Evolutionary conservation across 2,888 invertebrate species (phyloP).

Genomic region (Endotricha flammealis): DNA sequence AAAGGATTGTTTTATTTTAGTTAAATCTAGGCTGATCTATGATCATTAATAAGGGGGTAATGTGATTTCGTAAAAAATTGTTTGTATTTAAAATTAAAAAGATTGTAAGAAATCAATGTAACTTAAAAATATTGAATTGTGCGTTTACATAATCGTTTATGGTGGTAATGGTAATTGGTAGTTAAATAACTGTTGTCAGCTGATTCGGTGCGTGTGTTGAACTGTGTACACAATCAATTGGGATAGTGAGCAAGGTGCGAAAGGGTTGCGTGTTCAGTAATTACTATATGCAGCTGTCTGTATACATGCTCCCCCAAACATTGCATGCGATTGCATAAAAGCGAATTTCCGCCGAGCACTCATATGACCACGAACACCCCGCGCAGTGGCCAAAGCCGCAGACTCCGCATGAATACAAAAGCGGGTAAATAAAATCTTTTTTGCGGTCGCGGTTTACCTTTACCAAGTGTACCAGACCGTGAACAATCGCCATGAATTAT

Average conservation of each 20-base stretch:
- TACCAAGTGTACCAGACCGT: constrained; percentile 69
- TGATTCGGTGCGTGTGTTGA: constrained; percentile 30
- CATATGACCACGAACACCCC: constrained; percentile 50
- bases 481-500: constrained; percentile 72
- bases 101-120: too few species aligned
- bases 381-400: constrained; percentile 55
- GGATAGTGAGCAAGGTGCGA: constrained; percentile 66
- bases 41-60: too few species aligned
- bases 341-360: constrained; percentile 47
- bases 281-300: constrained; percentile 69
- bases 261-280: constrained; percentile 68
- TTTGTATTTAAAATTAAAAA: too few species aligned
- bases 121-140: too few species aligned
- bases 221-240: constrained; percentile 19
- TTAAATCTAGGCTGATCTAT: too few species aligned
- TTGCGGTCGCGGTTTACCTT: constrained; percentile 72
- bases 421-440: constrained; percentile 67
- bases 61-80: too few species aligned
- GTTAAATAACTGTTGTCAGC: constrained; percentile 27
- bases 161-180: constrained; percentile 4
- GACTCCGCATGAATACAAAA: constrained; percentile 60
- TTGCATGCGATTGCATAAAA: constrained; percentile 52
- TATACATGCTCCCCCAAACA: constrained; percentile 57
- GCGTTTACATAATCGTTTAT: too few species aligned
- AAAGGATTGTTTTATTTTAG: too few species aligned